These are phyloP conservation scores for Drosophila tsacasi DNA, from an alignment of 1,140 invertebrate genomes.

Conservation along the genomic window DNA sequence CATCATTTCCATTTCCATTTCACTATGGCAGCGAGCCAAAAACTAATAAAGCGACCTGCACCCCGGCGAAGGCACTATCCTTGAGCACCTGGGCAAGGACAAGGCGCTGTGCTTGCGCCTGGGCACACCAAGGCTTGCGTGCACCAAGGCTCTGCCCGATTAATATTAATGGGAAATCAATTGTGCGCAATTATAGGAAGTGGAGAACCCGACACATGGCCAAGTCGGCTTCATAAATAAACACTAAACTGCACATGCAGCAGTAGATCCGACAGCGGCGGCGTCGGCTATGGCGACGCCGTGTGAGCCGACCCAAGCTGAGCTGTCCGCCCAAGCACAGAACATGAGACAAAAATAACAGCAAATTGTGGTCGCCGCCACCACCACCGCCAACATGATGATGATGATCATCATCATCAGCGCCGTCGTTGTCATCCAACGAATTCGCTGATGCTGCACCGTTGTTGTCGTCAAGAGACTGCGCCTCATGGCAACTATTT, in stretches of 20 bases:
- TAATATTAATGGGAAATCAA: slow-evolving; percentile 80
- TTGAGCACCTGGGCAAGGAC: slow-evolving; percentile 68
- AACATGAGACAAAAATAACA: slow-evolving; percentile 79
- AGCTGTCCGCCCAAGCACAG: slow-evolving; percentile 78
- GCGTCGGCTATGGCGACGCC: slow-evolving; percentile 11
- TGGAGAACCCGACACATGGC: slow-evolving; percentile 35
- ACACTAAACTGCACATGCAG: slow-evolving; percentile 36
- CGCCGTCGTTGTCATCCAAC: slow-evolving; percentile 27
- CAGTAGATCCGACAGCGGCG: slow-evolving; percentile 2
- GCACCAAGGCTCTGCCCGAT: slow-evolving; percentile 45
- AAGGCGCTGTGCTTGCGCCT: slow-evolving; percentile 28
- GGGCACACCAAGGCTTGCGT: slow-evolving; percentile 57
- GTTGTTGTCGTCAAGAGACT: slow-evolving; percentile 52
- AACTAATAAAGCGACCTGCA: slow-evolving; percentile 19
- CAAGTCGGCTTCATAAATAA: slow-evolving; percentile 46
- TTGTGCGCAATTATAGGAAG: slow-evolving; percentile 52
- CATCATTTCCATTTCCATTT: slow-evolving; percentile 57
- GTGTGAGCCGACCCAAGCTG: slow-evolving; percentile 36
- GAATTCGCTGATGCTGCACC: slow-evolving; percentile 47
- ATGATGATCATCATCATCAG: slow-evolving; percentile 5
- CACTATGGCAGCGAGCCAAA: slow-evolving; percentile 49
- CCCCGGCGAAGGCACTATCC: slow-evolving; percentile 26
- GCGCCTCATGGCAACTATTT: slow-evolving; percentile 77
- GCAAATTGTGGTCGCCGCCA: slow-evolving; percentile 33
- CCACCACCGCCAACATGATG: background rate